Base-by-base conservation (phyloP, 2,888 invertebrate genomes). In the Drosophila austrosaltans region DNA sequence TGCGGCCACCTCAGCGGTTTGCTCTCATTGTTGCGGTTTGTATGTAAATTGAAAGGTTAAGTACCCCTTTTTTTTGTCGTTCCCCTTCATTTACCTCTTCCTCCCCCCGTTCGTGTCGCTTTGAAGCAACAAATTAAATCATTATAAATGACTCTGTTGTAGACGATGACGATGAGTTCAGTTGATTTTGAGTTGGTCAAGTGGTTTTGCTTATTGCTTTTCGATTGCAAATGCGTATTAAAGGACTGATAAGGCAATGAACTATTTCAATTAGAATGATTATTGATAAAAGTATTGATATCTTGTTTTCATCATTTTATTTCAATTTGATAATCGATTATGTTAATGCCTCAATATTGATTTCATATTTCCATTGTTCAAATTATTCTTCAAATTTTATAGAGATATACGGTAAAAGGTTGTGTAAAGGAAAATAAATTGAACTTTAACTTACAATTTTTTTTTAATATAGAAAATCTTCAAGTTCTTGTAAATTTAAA, bases 11-110 rank as follows among this genome's bases (percentile, higher is more conserved):
- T 65, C 68, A 59, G 48, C 59, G 56, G 32, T 64, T 72, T 77
- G 76, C 82, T 78, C 87, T 69, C 78, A 87, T 87, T 84, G 85
- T 82, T 87, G 87, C 72, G 82, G 82, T 72, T 72, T 74, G 70
- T 86, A 74, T 78, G 73, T 72, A 72, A 62, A 74, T 63, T 65
- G 60, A 81, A 77, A 78, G 86, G 83, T 78, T 86, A 82, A 84
- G 81, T 85, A 74, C 74, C 79, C 68, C 63, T 48, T 48, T 12
- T 48, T 48, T 48, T 10, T 48, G 10, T 25, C 1, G 10, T 48
- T 25, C 48, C 48, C 48, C 48, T 25, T 48, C 6, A 7, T 12
- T 6, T 30, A 6, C 53, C 5, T 16, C 8, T 36, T 36, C 36
- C n/a, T n/a, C 48, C 8, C 56, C 12, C 36, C 16, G 16, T 16